Evolutionary conservation across 1,140 invertebrate genomes (phyloP).

Genomic region (Heterodera carotae): DNA sequence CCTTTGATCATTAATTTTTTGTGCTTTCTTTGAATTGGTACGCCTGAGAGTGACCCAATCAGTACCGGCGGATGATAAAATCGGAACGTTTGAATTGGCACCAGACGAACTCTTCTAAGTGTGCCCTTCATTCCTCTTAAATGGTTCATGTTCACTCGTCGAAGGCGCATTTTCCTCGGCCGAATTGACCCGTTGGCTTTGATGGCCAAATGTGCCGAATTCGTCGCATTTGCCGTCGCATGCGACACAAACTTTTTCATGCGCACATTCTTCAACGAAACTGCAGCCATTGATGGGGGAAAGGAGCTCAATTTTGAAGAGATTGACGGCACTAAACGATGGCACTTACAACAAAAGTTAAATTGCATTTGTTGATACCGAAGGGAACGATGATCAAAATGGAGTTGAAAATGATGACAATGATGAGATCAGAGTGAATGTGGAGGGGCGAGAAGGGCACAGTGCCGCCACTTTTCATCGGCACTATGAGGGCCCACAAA

Average conservation of each 20-base stretch:
- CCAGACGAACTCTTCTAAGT: not conserved
- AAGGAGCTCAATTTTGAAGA: not conserved
- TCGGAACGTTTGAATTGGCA: not conserved
- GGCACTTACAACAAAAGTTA: not conserved
- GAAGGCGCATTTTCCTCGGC: conserved; percentile 3
- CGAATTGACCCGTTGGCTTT: not conserved
- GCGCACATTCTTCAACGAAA: not conserved
- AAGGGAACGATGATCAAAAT: not conserved
- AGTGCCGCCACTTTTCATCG: not conserved
- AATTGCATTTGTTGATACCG: not conserved
- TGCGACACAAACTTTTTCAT: not conserved
- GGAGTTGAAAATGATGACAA: not conserved
- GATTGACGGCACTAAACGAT: not conserved
- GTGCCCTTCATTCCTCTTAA: not conserved
- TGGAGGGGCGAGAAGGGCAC: not conserved
- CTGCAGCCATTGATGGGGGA: not conserved
- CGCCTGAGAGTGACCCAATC: not conserved
- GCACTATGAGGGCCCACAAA: not conserved
- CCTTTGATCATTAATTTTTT: not conserved
- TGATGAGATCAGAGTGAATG: not conserved
- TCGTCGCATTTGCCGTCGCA: not conserved
- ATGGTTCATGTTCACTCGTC: not conserved
- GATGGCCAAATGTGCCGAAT: not conserved
- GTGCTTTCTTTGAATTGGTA: not conserved
- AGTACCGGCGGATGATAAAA: not conserved